A percentile compares a stretch with the other conserved stretches of the same genome.
These are phyloP conservation scores for Eumeta japonica DNA, from an alignment of 1,140 invertebrate genomes.

Conservation along the genomic window DNA sequence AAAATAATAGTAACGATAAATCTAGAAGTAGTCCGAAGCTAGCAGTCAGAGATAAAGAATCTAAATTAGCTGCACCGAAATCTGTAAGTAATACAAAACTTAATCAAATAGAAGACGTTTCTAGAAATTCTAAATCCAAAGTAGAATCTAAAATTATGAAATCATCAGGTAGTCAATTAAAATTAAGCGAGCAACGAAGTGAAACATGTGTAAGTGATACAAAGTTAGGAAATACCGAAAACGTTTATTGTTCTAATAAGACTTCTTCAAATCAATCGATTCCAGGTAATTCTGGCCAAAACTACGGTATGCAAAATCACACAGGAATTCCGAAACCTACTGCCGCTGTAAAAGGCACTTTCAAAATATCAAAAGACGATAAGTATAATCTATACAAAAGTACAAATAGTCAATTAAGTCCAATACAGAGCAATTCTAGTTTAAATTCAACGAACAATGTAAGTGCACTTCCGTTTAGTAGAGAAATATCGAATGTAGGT, in stretches of 20 bases:
- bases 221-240: too few relatives aligned
- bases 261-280: constrained; percentile 24
- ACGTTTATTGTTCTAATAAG: constrained; percentile 9
- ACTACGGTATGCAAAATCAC: constrained; percentile 31
- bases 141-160: constrained; percentile 50
- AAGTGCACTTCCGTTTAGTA: constrained; percentile 45
- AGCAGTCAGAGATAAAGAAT: constrained; percentile 51
- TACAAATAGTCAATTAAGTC: constrained; percentile 55
- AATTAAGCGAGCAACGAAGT: constrained; percentile 33
- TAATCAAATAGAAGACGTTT: constrained; percentile 46
- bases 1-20: constrained; percentile 40
- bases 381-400: constrained; percentile 44
- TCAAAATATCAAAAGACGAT: constrained; percentile 63
- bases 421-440: constrained; percentile 60
- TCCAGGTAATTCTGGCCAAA: constrained; percentile 27
- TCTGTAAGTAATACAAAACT: constrained; percentile 48
- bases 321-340: constrained; percentile 88
- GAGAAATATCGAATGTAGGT: constrained; percentile 54
- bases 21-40: constrained; percentile 53
- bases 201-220: constrained; percentile 24
- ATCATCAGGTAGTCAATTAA: constrained; percentile 51
- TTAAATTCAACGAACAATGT: constrained; percentile 54
- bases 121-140: constrained; percentile 33
- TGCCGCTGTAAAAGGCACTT: constrained; percentile 84
- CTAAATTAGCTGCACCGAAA: constrained; percentile 49